Evolutionary conservation across 2,888 invertebrate genomes (phyloP), one percentile per base, ranked within the genome.

Genomic region (Cosmorhoe ocellata): DNA sequence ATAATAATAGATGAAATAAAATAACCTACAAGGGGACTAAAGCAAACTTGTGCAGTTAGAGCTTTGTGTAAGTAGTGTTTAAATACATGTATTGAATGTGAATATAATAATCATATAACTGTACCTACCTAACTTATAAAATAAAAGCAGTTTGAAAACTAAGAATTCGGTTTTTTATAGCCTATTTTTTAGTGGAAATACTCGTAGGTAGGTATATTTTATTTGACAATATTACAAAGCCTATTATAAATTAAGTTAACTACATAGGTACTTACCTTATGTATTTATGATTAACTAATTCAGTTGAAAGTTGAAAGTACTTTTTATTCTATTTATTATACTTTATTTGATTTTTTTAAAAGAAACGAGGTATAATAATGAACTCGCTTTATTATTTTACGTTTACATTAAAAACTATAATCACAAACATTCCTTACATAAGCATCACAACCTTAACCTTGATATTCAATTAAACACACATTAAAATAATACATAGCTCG

Each of bases 71-170:
- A 14, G 51, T 52, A 54, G 50, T 30, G 24, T 31, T 12, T 38
- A 51, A 33, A 42, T 52, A 53, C 42, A 26, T 49, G 46, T 43
- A 56, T 51, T 46, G 42, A 41, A 55, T 44, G 56, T 56, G 49
- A 43, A 51, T 52, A 54, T 44, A 37, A 39, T 51, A 55, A 45
- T 26, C 48, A 48, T 50, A 41, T 10, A 26, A 44, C 27, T 55
- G 36, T 51, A 51, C 46, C 33, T n/a, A n/a, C n/a, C n/a, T n/a
- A n/a, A n/a, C n/a, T n/a, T n/a, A 52, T 52, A 14, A 30, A 46
- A 38, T 32, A 56, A 13, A 55, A 46, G 53, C 53, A 59, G 59
- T 49, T 46, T 45, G 24, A 24, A 7, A 24, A 2, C 18, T 18
- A 18, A n/a, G n/a, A n/a, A n/a, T n/a, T n/a, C n/a, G n/a, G n/a